Base-by-base conservation (phyloP, 2,113 vertebrate species). In the Phoenicopterus ruber region DNA sequence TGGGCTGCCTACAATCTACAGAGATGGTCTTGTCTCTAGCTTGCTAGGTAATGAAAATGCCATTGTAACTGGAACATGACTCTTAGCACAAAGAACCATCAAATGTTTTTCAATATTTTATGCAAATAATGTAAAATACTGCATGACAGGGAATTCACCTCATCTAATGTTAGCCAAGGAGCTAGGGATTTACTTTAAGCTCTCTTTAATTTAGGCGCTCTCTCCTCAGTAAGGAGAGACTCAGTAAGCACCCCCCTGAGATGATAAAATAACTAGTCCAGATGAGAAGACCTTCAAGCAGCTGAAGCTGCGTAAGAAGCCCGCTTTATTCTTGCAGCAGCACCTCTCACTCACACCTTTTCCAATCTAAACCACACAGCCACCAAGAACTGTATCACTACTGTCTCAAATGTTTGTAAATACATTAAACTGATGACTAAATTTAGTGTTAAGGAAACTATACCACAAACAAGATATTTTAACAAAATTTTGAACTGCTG, bases 91-190 rank as follows among this genome's bases (percentile, higher is more conserved):
- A 58, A 42, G 36, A 67, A n/a, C 6, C 52, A 50, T 31, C 25
- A 42, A 17, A 6, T n/a, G 3, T 7, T 24, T 22, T 58, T 80
- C 34, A 32, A 34, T 47, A 40, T 73, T 72, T 62, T 73, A 63
- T 0, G 0, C 31, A 82, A 72, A 73, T 20, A 73, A 63, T 7
- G 21, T 34, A 57, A 67, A 69, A 78, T 25, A 40, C 14, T 18
- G 26, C 7, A 24, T 9, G 11, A 11, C 5, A 1, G 1, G 25
- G 16, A 67, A 78, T 0, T 0, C 3, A 3, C 2, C 1, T 34
- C 19, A 52, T 32, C 11, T 58, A 34, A 13, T 6, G 5, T 24
- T 42, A 63, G 3, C 20, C 49, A 59, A 52, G 29, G 38, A 42
- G 49, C 29, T 62, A n/a, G 0, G 1, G 31, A 65, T 71, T 21